Evolutionary conservation across 2,113 vertebrate genomes (phyloP).

Genomic region (Gracilinanus agilis): DNA sequence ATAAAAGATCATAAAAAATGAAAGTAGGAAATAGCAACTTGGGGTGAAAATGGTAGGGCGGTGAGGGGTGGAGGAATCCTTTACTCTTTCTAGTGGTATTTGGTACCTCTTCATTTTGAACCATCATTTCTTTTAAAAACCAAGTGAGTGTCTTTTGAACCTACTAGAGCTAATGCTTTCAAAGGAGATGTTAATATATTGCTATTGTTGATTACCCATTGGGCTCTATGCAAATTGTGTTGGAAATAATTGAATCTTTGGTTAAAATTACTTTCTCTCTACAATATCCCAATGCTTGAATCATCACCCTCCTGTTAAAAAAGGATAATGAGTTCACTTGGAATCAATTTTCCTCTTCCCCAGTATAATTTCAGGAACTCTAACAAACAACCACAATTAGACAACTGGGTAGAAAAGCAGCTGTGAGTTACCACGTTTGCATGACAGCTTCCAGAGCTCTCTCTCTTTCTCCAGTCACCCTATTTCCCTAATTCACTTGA

Average conservation of each 20-base stretch:
- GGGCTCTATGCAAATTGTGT: not conserved
- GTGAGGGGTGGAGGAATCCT: not conserved
- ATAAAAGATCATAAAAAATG: not conserved
- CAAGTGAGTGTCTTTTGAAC: not conserved
- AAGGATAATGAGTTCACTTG: conserved; percentile 3
- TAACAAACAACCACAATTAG: conserved; percentile 1
- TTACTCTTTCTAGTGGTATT: not conserved
- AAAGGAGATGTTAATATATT: not conserved
- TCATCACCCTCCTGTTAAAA: conserved; percentile 1
- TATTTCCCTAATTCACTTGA: not conserved
- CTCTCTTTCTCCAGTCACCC: not conserved
- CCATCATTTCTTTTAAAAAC: not conserved
- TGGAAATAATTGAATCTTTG: conserved; percentile 1
- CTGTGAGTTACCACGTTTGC: not conserved
- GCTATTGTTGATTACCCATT: not conserved
- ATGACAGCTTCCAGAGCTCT: not conserved
- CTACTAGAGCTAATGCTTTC: not conserved
- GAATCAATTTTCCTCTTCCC: conserved; percentile 1
- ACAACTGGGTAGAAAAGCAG: conserved; percentile 4
- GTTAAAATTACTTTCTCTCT: not conserved
- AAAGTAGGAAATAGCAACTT: not conserved
- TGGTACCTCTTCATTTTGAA: not conserved
- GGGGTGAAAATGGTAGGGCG: not conserved
- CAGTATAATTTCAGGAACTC: conserved; percentile 5
- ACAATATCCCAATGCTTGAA: not conserved